A percentile compares a stretch with the other conserved stretches of the same genome.
phyloP scores from a whole-genome alignment of 1,140 invertebrate genomes.

The Bombus cullumanus region DNA sequence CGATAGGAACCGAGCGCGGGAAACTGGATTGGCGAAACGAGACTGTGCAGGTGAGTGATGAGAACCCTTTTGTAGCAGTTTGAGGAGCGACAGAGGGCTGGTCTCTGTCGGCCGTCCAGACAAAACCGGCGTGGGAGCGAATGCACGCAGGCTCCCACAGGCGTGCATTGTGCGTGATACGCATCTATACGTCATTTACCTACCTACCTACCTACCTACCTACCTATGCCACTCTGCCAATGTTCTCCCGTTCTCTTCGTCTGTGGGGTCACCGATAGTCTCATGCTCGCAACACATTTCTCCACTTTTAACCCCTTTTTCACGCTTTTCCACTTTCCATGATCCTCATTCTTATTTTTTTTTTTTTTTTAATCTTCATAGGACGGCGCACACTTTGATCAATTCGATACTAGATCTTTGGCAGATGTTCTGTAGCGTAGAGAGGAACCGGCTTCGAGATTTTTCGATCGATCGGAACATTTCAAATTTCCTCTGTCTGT shows the following conservation, averaged over 20 bases:
- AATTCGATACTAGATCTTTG: no score
- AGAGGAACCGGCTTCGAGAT: no score
- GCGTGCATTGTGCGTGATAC: constrained; percentile 79
- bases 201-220: constrained; percentile 76
- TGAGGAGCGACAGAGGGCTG: constrained; percentile 65
- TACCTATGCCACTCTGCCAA: constrained; percentile 55
- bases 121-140: constrained; percentile 80
- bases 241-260: constrained; percentile 58
- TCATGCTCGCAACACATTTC: constrained; percentile 8
- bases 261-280: background rate
- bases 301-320: constrained; percentile 17
- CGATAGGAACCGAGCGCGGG: constrained; percentile 20
- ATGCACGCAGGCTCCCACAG: constrained; percentile 78
- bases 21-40: constrained; percentile 30
- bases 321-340: no score
- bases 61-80: constrained; percentile 77
- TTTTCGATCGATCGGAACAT: no score
- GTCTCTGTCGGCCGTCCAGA: constrained; percentile 67
- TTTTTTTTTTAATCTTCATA: background rate
- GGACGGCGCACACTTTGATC: background rate
- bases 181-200: constrained; percentile 80
- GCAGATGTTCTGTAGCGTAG: background rate
- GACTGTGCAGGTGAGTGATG: constrained; percentile 61
- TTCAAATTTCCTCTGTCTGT: background rate
- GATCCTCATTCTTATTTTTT: background rate